Conservation (phyloP, 1,140 invertebrate species). For the Battus philenor region DNA sequence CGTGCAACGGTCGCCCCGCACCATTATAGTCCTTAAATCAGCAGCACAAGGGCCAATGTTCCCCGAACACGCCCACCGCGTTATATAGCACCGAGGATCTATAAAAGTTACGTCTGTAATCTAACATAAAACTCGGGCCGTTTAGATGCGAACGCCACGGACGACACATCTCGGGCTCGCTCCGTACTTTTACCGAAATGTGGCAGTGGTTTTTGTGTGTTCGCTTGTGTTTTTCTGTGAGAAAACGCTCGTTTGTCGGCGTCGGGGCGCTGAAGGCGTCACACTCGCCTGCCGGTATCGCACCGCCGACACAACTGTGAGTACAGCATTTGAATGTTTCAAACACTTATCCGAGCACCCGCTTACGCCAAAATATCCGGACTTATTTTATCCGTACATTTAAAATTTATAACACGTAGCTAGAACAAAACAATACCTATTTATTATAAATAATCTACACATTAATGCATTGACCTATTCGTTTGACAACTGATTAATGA, state of each 20-base stretch:
- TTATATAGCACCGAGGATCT: slow-evolving; percentile 76
- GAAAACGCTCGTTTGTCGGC: slow-evolving; percentile 39
- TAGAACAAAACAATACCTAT: too few species aligned
- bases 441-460: too few species aligned
- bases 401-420: too few species aligned
- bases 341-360: too few species aligned
- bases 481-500: too few species aligned
- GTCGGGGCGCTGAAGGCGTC: slow-evolving; percentile 40
- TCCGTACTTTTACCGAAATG: slow-evolving; percentile 74
- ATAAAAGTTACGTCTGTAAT: slow-evolving; percentile 77
- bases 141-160: slow-evolving; percentile 75
- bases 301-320: slow-evolving; percentile 49
- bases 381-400: too few species aligned
- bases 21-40: slow-evolving; percentile 48
- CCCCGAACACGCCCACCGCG: slow-evolving; percentile 60
- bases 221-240: slow-evolving; percentile 51
- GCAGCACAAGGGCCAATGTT: slow-evolving; percentile 46
- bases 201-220: slow-evolving; percentile 56
- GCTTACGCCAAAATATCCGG: too few species aligned
- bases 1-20: slow-evolving; percentile 49
- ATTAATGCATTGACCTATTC: too few species aligned
- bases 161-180: slow-evolving; percentile 72
- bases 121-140: slow-evolving; percentile 76
- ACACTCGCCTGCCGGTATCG: slow-evolving; percentile 40
- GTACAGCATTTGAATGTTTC: slow-evolving; percentile 48